These are phyloP conservation scores for Scortum barcoo DNA, from an alignment of 2,113 vertebrate genomes.

Conservation along the genomic window DNA sequence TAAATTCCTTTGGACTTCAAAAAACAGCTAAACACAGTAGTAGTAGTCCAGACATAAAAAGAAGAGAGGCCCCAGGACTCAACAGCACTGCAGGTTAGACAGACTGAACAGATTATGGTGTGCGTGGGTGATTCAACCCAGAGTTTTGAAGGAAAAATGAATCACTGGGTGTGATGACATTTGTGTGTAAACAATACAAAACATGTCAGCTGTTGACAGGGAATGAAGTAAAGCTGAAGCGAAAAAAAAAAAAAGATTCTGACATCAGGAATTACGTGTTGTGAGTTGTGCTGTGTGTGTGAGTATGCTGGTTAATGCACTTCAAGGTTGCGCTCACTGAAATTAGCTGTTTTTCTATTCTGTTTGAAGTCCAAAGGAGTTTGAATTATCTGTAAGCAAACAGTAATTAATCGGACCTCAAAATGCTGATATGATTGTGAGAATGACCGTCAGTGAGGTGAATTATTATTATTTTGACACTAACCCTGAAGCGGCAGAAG, in stretches of 20 bases:
- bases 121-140: neutral
- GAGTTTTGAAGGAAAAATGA: neutral
- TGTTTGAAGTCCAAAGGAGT: neutral
- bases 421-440: neutral
- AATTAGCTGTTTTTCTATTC: neutral
- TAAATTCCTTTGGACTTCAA: no score
- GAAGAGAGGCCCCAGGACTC: no score
- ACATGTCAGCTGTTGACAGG: neutral
- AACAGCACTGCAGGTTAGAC: neutral
- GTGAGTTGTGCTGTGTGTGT: no score
- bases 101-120: no score
- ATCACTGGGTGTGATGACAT: neutral
- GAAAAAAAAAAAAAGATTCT: neutral
- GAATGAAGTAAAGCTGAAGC: neutral
- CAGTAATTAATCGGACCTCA: neutral
- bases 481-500: constrained; percentile 93
- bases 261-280: neutral
- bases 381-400: neutral
- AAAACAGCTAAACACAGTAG: no score
- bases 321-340: neutral
- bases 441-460: neutral
- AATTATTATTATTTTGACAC: constrained; percentile 6
- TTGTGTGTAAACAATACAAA: neutral
- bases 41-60: no score
- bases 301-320: neutral